A percentile compares a stretch with the other conserved stretches of the same genome.
These are phyloP conservation scores for Drosophila elegans DNA, from an alignment of 1,140 invertebrate genomes.

Conservation along the genomic window DNA sequence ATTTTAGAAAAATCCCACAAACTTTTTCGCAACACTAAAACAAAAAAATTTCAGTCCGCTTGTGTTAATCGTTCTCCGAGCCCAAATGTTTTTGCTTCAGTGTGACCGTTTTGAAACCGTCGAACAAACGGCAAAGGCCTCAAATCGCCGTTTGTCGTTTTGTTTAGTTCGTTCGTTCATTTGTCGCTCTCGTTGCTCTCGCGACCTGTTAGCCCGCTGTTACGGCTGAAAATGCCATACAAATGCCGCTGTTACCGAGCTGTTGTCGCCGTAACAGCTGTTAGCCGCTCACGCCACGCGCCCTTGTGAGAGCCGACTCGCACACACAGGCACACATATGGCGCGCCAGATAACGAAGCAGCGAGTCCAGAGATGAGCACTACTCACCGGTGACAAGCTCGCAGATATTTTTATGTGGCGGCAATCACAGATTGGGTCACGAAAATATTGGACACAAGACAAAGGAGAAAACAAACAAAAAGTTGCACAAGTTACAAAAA, in stretches of 20 bases:
- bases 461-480: not conserved
- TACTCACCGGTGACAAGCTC: slow-evolving; percentile 8
- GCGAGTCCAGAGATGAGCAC: slow-evolving; percentile 40
- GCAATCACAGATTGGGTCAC: not conserved
- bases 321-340: slow-evolving; percentile 36
- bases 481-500: no score
- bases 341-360: slow-evolving; percentile 41
- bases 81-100: slow-evolving; percentile 26
- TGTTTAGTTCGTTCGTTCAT: not conserved
- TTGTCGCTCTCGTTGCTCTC: slow-evolving; percentile 5
- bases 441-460: not conserved
- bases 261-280: slow-evolving; percentile 2
- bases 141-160: no score
- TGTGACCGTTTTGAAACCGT: not conserved
- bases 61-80: slow-evolving; percentile 60
- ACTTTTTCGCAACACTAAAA: slow-evolving; percentile 84
- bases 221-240: slow-evolving; percentile 5
- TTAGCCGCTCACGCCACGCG: slow-evolving; percentile 32
- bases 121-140: no score
- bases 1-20: slow-evolving; percentile 79
- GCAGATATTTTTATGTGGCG: slow-evolving; percentile 5
- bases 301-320: slow-evolving; percentile 30
- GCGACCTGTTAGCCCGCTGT: slow-evolving; percentile 4
- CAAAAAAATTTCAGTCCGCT: slow-evolving; percentile 83
- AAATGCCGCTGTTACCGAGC: slow-evolving; percentile 13